These are phyloP conservation scores for Noctua comes DNA, from an alignment of 2,888 invertebrate species.

Conservation along the genomic window DNA sequence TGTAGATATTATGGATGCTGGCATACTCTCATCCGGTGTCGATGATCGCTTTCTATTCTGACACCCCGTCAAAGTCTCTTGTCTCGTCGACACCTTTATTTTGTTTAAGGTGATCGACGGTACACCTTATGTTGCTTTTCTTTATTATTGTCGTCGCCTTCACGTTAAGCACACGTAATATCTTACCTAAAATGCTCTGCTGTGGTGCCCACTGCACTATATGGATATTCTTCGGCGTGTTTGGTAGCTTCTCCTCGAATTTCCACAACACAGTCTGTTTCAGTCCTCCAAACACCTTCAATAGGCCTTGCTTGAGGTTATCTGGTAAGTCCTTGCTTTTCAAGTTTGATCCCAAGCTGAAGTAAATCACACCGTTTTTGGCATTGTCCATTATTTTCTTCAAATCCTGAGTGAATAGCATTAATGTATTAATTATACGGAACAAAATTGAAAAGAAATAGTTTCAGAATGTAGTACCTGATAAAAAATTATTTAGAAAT, in stretches of 20 bases:
- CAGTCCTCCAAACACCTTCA: conserved; percentile 78
- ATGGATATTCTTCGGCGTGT: conserved; percentile 74
- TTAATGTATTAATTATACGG: neutral
- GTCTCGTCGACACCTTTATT: neutral
- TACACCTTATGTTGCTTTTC: neutral
- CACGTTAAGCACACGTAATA: neutral
- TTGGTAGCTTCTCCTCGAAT: conserved; percentile 71
- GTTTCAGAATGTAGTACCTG: neutral
- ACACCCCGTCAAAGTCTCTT: neutral
- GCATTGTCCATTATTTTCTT: conserved; percentile 79
- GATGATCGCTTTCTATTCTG: neutral
- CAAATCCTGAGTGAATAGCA: conserved; percentile 71
- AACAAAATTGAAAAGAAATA: neutral
- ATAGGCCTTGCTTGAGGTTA: conserved; percentile 69
- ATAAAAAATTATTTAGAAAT: neutral
- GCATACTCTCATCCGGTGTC: neutral
- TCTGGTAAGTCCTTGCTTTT: conserved; percentile 78
- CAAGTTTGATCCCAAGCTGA: conserved; percentile 84
- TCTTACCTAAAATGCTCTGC: conserved; percentile 75
- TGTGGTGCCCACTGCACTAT: conserved; percentile 79
- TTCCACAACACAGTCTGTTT: conserved; percentile 85
- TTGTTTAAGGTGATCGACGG: neutral
- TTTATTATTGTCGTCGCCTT: neutral
- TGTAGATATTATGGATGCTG: neutral
- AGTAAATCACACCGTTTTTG: conserved; percentile 83